Percentiles rank a stretch among this genome's conserved stretches.
Conservation (phyloP, 2,888 invertebrate species). For the Polydrusus tereticollis region DNA sequence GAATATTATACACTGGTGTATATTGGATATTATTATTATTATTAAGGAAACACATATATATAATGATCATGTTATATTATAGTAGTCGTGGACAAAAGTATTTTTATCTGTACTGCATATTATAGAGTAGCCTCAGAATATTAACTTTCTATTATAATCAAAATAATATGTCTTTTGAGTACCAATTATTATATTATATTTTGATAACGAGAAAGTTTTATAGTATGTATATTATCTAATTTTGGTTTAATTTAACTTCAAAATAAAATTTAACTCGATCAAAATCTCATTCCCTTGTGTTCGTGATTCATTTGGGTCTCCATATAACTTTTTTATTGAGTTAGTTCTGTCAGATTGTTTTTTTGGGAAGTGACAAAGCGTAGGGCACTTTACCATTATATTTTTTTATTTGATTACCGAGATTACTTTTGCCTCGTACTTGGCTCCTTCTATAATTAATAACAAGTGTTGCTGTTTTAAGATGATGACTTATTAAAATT, state of each 20-base stretch:
- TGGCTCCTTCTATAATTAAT: neutral
- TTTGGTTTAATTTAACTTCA: neutral
- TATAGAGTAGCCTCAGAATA: too few species aligned
- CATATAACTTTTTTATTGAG: slow-evolving; percentile 61
- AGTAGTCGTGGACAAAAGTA: too few species aligned
- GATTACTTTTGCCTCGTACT: slow-evolving; percentile 39
- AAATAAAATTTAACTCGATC: slow-evolving; percentile 32
- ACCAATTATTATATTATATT: too few species aligned
- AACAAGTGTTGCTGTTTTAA: slow-evolving; percentile 32
- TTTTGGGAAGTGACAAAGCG: slow-evolving; percentile 50
- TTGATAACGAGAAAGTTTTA: neutral
- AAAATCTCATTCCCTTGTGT: slow-evolving; percentile 31
- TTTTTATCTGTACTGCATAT: too few species aligned
- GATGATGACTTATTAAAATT: slow-evolving; percentile 45
- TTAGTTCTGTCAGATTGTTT: slow-evolving; percentile 60
- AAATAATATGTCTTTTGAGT: too few species aligned
- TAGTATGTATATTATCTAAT: slow-evolving; percentile 4
- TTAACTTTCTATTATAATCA: too few species aligned
- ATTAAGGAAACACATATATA: too few species aligned
- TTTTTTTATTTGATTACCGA: slow-evolving; percentile 44
- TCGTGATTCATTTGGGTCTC: slow-evolving; percentile 43
- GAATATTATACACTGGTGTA: too few species aligned
- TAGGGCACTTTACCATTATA: slow-evolving; percentile 42
- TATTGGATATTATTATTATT: too few species aligned
- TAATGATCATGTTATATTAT: too few species aligned